Evolutionary conservation across 2,888 invertebrate genomes (phyloP), one percentile per base, ranked within the genome.

Genomic region (Endotricha flammealis): DNA sequence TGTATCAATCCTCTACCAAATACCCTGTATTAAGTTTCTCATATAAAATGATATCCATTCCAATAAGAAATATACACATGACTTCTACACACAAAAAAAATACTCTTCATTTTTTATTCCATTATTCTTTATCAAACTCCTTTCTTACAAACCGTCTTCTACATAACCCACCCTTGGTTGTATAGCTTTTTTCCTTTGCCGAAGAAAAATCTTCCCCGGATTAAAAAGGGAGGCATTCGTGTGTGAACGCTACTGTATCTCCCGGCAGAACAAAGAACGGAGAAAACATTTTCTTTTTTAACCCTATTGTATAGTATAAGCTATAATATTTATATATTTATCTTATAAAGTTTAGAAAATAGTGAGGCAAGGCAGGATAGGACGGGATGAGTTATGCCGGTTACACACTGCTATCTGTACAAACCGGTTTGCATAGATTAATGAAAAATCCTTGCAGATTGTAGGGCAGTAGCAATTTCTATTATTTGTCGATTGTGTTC

Each of bases 161-260:
- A 35, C 3, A 39, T 30, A 42, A 39, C 39, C 35, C 35, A 44
- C 51, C 65, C 60, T 57, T 56, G 56, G 53, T 40, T 42, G 12
- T 31, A 32, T 12, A 33, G 53, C 53, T 56, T 53, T 69, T 68
- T 71, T 74, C 61, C 72, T 76, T 73, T 66, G 63, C 61, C 50
- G 57, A 64, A 72, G 76, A 73, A 79, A 73, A 72, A 71, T 63
- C 66, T 65, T 46, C 53, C 66, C 57, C 44, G 70, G 77, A 82
- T 83, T 81, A 82, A 79, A 81, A 76, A 77, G 76, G 71, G 73
- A 72, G 46, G 66, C 83, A 70, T 54, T 64, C 79, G 73, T 81
- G 83, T 83, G 81, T 81, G 82, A 81, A 75, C 77, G 71, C 60
- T 51, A 69, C 70, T 76, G 81, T 80, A 79, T 83, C 81, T 80